Conservation (phyloP, 2,888 invertebrate species). For the Monopis laevigella region DNA sequence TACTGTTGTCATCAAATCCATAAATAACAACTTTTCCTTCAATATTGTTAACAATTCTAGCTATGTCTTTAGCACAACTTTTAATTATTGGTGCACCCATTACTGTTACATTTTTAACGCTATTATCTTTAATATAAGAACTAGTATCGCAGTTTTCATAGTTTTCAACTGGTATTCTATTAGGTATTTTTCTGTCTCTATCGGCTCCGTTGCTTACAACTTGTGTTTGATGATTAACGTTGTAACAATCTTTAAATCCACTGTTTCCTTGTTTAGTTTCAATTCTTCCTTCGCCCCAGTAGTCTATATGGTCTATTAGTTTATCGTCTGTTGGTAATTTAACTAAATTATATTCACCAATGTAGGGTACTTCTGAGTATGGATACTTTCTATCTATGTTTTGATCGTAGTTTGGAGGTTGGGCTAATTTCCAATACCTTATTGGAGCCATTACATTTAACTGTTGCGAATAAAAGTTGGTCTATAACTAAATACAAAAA, state of each 20-base stretch:
- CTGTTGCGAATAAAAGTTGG: too few relatives aligned
- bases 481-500: too few relatives aligned
- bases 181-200: conserved; percentile 29
- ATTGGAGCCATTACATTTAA: neutral
- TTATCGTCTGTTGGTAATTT: conserved; percentile 24
- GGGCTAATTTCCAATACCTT: conserved; percentile 17
- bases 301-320: conserved; percentile 30
- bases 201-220: conserved; percentile 32
- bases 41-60: conserved; percentile 27
- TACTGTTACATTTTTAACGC: conserved; percentile 28
- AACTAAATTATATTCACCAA: conserved; percentile 29
- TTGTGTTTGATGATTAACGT: conserved; percentile 31
- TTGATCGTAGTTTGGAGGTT: conserved; percentile 26
- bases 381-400: conserved; percentile 28
- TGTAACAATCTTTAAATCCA: conserved; percentile 31
- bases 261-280: conserved; percentile 19
- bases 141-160: conserved; percentile 30
- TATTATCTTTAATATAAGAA: conserved; percentile 28
- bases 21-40: conserved; percentile 28
- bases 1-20: conserved; percentile 24
- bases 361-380: conserved; percentile 33
- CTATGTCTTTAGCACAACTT: conserved; percentile 31
- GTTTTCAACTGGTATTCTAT: conserved; percentile 29
- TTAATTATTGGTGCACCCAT: conserved; percentile 33
- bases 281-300: conserved; percentile 36